Evolutionary conservation across 2,797 vertebrate genomes (phyloP).

Genomic region (Malacoraja senta): DNA sequence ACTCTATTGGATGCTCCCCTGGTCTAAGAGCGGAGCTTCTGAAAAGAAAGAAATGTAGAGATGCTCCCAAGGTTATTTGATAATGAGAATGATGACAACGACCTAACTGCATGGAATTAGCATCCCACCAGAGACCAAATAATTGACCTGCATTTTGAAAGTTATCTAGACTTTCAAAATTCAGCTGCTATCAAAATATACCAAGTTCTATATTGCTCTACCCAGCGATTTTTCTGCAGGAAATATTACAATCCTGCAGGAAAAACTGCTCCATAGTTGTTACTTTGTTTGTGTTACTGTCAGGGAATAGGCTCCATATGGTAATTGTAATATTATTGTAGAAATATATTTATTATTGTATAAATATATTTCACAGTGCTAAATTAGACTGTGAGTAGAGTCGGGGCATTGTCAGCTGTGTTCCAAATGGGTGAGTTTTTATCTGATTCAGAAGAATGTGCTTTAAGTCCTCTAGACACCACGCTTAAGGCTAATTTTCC

Average conservation of each 20-base stretch:
- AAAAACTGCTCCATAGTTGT: background rate
- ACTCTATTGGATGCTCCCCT: background rate
- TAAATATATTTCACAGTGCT: background rate
- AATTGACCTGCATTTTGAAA: background rate
- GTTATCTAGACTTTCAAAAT: background rate
- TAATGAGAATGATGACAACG: background rate
- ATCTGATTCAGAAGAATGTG: too few species aligned
- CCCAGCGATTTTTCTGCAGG: background rate
- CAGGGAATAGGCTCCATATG: background rate
- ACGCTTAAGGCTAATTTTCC: too few species aligned
- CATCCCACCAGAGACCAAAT: background rate
- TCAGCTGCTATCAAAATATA: background rate
- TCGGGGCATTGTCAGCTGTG: too few species aligned
- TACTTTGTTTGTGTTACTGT: too few species aligned
- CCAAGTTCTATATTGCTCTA: background rate
- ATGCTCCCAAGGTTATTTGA: slow-evolving; percentile 8
- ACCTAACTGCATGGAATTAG: background rate
- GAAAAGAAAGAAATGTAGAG: background rate
- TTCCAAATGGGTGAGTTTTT: too few species aligned
- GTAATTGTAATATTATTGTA: background rate
- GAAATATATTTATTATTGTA: background rate
- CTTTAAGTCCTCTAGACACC: too few species aligned
- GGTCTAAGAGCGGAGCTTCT: background rate
- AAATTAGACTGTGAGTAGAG: background rate
- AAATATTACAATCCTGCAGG: background rate